These are phyloP conservation scores for Sweltsa coloradensis DNA, from an alignment of 1,140 invertebrate species.

Conservation along the genomic window DNA sequence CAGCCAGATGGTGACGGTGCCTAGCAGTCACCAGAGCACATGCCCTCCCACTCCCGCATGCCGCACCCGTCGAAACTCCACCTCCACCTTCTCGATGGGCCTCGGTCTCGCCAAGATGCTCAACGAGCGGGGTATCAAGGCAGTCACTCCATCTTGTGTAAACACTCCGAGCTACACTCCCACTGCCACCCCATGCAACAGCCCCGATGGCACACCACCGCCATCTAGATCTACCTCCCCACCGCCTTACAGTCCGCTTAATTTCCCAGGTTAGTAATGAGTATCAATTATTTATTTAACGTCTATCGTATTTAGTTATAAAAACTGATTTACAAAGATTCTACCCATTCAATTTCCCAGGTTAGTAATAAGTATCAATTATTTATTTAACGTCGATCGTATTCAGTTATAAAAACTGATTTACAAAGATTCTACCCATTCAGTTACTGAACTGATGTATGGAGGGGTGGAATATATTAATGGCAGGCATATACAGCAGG, in stretches of 20 bases:
- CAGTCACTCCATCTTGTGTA: constrained; percentile 49
- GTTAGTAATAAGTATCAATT: no score
- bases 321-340: no score
- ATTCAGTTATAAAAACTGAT: no score
- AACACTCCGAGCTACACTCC: constrained; percentile 58
- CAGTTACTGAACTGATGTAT: no score
- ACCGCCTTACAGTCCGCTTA: constrained; percentile 15
- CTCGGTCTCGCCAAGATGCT: constrained; percentile 66
- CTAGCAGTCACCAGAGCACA: constrained; percentile 23
- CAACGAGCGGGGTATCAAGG: constrained; percentile 66
- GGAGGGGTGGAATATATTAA: no score
- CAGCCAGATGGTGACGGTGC: constrained; percentile 9
- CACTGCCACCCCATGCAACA: constrained; percentile 73
- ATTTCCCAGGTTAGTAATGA: constrained; percentile 20
- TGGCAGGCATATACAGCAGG: no score
- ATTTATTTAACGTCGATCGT: no score
- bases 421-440: no score
- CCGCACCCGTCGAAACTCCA: constrained; percentile 52
- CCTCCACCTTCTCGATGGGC: constrained; percentile 65
- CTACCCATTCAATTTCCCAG: no score
- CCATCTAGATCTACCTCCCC: constrained; percentile 35
- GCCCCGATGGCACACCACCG: constrained; percentile 46
- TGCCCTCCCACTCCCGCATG: constrained; percentile 40
- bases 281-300: no score
- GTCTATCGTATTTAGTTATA: no score